A percentile compares a stretch with the other conserved stretches of the same genome.
phyloP scores from a whole-genome alignment of 2,113 vertebrate genomes.

The Hystrix cristata region DNA sequence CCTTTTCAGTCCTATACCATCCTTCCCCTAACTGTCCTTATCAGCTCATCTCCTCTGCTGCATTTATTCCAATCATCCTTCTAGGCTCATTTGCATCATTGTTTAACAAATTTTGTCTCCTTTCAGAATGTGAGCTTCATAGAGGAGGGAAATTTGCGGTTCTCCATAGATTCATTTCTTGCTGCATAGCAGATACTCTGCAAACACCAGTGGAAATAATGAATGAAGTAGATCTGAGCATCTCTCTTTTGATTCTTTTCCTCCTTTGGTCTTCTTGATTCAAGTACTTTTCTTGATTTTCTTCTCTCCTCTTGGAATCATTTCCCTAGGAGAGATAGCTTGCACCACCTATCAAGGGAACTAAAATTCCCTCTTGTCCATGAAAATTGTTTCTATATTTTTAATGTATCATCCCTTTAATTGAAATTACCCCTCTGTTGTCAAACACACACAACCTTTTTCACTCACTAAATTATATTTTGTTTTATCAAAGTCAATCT shows the following conservation, averaged over 20 bases:
- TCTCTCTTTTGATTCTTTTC: constrained; percentile 1
- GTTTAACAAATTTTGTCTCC: background rate
- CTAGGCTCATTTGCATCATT: background rate
- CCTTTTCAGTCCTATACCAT: background rate
- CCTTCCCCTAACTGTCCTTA: background rate
- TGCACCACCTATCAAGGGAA: background rate
- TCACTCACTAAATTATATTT: background rate
- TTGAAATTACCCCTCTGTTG: background rate
- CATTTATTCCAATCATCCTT: background rate
- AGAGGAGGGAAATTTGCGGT: background rate
- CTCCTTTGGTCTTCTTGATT: background rate
- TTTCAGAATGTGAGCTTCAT: background rate
- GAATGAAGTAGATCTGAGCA: background rate
- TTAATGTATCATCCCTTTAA: background rate
- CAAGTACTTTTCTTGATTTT: background rate
- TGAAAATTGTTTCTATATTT: background rate
- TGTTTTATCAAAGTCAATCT: background rate
- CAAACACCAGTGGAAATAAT: background rate
- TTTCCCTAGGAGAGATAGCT: background rate
- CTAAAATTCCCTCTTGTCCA: background rate
- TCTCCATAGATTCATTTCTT: background rate
- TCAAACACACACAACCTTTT: background rate
- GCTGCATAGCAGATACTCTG: background rate
- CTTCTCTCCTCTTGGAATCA: background rate
- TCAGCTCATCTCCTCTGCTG: background rate